Base-by-base conservation (phyloP, 2,113 vertebrate species). In the Oryzias javanicus region DNA sequence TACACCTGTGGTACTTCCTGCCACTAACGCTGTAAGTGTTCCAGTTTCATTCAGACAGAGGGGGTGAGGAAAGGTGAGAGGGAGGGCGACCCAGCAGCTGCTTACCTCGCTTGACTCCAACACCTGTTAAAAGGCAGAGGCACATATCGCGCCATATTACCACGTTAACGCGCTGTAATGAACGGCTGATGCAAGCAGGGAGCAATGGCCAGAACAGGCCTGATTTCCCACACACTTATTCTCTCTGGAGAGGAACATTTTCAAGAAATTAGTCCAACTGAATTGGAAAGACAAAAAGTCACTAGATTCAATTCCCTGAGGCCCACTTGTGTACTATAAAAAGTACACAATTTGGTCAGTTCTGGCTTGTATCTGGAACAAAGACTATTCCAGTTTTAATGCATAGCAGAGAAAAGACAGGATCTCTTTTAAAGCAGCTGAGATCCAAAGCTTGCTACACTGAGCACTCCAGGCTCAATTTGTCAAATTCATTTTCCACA, bases 61-160 rank as follows among this genome's bases (percentile, higher is more conserved):
- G 46, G 66, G 81, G 73, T 83, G 75, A 81, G 67, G 44, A 66
- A 12, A 75, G 85, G 83, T 86, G 76, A 89, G 64, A 57, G 53
- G 61, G 72, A 56, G 83, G 78, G 76, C 66, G 49, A 74, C 75
- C 72, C 62, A 61, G 72, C 87, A 89, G 84, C 84, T 89, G 88
- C 73, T 84, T 84, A 81, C 84, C 86, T 86, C 61, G 72, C 58
- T 63, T 84, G 82, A 88, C 84, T 84, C 80, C 56, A 75, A 75
- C 82, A 88, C 80, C 82, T 89, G 85, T 79, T 70, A 75, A 69
- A n/a, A 63, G 62, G 50, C 17, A 25, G 67, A 79, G 70, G 52
- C 74, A 53, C 74, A 72, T 59, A 70, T 78, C 69, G 49, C 49
- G 60, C 56, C 27, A 46, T 49, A 73, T 71, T 63, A 41, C 54